A percentile compares a stretch with the other conserved stretches of the same genome.
These are phyloP conservation scores for Enteromius fasciolatus DNA, from an alignment of 2,797 vertebrate genomes.

Conservation along the genomic window DNA sequence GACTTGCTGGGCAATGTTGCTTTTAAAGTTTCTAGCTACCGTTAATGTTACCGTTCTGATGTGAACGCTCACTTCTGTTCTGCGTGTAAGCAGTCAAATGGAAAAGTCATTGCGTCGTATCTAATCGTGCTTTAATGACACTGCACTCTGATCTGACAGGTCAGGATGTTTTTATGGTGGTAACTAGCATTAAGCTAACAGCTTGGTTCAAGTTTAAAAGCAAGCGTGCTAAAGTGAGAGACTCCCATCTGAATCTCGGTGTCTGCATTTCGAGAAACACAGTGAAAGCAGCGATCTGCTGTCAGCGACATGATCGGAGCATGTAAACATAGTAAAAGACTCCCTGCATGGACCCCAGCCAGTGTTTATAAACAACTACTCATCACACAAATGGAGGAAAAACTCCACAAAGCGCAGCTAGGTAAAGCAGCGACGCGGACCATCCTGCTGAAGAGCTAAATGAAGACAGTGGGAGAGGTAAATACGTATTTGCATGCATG, in stretches of 20 bases:
- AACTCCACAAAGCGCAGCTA: background rate
- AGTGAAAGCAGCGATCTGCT: background rate
- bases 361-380: slow-evolving; percentile 15
- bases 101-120: background rate
- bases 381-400: slow-evolving; percentile 19
- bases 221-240: background rate
- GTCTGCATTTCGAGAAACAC: slow-evolving; percentile 2
- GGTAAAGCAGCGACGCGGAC: background rate
- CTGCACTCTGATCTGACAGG: slow-evolving; percentile 2
- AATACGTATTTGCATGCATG: slow-evolving; percentile 63
- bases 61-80: background rate
- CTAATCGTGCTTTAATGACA: background rate
- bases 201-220: background rate
- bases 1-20: background rate
- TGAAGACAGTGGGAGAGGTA: slow-evolving; percentile 23
- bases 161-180: background rate
- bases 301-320: background rate
- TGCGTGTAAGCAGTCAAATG: background rate
- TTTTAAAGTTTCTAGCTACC: background rate
- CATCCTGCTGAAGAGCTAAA: background rate
- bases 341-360: slow-evolving; percentile 16
- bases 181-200: slow-evolving; percentile 35
- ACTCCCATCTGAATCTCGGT: background rate
- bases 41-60: background rate
- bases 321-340: slow-evolving; percentile 3